Base-by-base conservation (phyloP, 2,113 vertebrate species). In the Nymphicus hollandicus region DNA sequence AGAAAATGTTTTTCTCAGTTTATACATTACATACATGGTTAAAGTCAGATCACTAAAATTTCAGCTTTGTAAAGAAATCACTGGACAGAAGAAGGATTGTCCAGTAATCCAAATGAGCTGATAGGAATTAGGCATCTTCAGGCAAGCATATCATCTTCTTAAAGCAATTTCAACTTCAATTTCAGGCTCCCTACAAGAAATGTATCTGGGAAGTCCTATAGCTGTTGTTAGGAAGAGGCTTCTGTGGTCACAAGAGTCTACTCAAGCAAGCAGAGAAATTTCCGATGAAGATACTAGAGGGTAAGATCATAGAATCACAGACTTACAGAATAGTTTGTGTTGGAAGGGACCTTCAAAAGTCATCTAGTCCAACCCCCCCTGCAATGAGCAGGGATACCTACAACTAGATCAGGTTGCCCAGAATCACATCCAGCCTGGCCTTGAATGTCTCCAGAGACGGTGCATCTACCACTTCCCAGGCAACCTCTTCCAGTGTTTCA, bases 1-100 rank as follows among this genome's bases (percentile, higher is more conserved):
- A 85, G 88, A 89, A 95, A 95, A 88, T 55, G 33, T 19, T 81
- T 92, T 91, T 60, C 71, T 43, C 85, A 66, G 27, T 89, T 95
- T 95, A 86, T 31, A 50, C 16, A 44, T 17, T 56, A 71, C 78
- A 39, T 25, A 71, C 17, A 29, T 15, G 13, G 25, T 47, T 66
- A 77, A 84, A 88, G 72, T 60, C 17, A 47, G 90, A 46, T 28
- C 33, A 89, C 56, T 55, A 74, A 24, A 41, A 25, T 55, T 50
- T 39, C 69, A 61, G 17, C 31, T 90, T 79, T 44, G 20, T 84
- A 64, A 94, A 82, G 47, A 89, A 64, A 41, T 63, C 8, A 29
- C 17, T 44, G n/a, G 17, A 61, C 2, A 5, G 28, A 83, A 28
- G 20, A 86, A 90, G 22, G n/a, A 3, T 71, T 53, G 18, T 60